Evolutionary conservation across 2,888 invertebrate species (phyloP), one percentile per base, ranked within the genome.

Genomic region (Latrodectus elegans): DNA sequence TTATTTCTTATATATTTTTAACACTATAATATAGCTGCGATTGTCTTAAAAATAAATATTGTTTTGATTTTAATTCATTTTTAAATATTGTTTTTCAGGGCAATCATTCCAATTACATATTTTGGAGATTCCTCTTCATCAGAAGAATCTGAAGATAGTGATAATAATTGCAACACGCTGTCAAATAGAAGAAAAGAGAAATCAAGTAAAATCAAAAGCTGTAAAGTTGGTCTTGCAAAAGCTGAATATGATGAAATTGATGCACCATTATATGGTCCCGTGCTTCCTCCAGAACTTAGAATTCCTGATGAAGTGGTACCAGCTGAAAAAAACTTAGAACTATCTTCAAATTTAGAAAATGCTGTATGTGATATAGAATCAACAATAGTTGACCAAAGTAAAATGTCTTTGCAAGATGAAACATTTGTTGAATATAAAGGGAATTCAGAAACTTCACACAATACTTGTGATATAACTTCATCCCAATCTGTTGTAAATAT

Each of bases 71-170:
- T n/a, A 60, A 55, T 71, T 26, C 12, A 67, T 15, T 68, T n/a
- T 64, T 73, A 73, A 55, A 12, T 60, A 81, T n/a, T 77, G 8
- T 49, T 64, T 53, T 78, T 65, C 72, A 89, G 89, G 12, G 78
- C 89, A 79, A 83, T 89, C 26, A 85, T 88, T 68, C 89, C 89
- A 22, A 89, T 89, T 67, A 81, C 89, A 14, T 89, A 84, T 70
- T 89, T 74, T 81, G 88, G 89, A 14, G 65, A 64, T 9, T 73
- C 83, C 38, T 89, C 86, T n/a, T 86, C 89, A 8, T 77, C 77
- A 4, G 82, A 83, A 22, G 84, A 87, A 70, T 88, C 88, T n/a
- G 88, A 89, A 10, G 84, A 76, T 68, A 71, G 71, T 53, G 75
- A 81, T 22, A 74, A 26, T 55, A 67, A 73, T 38, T 38, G 38